These are phyloP conservation scores for Gerris lacustris DNA, from an alignment of 2,888 invertebrate species.

Conservation along the genomic window DNA sequence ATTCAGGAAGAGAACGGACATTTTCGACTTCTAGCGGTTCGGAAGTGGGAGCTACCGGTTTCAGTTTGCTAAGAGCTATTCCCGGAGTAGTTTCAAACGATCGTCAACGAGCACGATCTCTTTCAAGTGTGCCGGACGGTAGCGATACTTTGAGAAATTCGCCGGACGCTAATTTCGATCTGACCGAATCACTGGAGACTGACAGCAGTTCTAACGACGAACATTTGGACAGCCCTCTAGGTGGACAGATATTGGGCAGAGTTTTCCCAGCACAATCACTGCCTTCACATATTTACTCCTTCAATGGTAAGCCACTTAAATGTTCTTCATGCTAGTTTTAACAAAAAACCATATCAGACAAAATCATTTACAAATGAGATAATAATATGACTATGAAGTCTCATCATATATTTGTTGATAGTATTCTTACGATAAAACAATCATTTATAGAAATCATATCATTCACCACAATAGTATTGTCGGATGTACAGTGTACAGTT, in stretches of 20 bases:
- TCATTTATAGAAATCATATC: too few species aligned
- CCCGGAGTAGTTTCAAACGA: constrained; percentile 61
- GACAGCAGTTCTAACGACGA: constrained; percentile 59
- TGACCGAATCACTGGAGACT: constrained; percentile 51
- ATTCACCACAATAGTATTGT: too few species aligned
- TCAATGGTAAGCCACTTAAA: constrained; percentile 47
- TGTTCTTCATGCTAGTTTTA: neutral
- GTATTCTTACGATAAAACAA: too few species aligned
- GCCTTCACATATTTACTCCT: constrained; percentile 84
- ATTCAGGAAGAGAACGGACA: constrained; percentile 57
- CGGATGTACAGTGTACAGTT: too few species aligned
- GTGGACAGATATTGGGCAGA: constrained; percentile 50
- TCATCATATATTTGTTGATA: too few species aligned
- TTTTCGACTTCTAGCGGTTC: constrained; percentile 62
- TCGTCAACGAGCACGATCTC: constrained; percentile 66
- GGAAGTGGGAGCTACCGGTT: constrained; percentile 49
- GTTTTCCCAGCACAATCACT: constrained; percentile 80
- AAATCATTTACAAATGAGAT: neutral
- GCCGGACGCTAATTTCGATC: constrained; percentile 47
- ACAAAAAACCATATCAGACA: neutral
- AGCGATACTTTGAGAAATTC: constrained; percentile 50
- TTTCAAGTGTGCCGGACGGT: constrained; percentile 72
- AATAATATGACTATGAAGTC: too few species aligned
- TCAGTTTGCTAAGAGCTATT: constrained; percentile 56
- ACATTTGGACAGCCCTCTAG: constrained; percentile 39